These are phyloP conservation scores for Syncerus caffer DNA, from an alignment of 2,797 vertebrate genomes.

Conservation along the genomic window DNA sequence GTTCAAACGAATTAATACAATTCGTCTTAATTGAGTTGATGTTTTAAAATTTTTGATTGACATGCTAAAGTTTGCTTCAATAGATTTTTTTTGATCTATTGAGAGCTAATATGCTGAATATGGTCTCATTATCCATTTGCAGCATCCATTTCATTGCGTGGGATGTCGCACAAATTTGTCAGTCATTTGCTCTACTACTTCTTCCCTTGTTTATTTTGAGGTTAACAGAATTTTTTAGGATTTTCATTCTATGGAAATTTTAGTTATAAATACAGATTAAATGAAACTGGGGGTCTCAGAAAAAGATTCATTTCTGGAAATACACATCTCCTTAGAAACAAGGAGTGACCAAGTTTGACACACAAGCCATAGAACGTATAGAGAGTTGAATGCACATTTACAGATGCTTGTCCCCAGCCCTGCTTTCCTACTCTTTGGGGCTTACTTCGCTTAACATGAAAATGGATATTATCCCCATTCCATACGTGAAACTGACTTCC, in stretches of 20 bases:
- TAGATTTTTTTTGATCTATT: not conserved
- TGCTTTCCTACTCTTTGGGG: not conserved
- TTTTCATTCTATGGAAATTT: not conserved
- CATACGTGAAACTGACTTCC: not conserved
- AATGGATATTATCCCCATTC: not conserved
- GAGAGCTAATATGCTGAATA: not conserved
- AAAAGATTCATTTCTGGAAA: not conserved
- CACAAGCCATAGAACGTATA: not conserved
- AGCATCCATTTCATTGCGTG: not conserved
- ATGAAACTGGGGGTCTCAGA: not conserved
- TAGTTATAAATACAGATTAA: not conserved
- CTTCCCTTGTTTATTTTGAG: not conserved
- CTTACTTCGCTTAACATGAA: not conserved
- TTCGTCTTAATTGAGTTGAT: not conserved
- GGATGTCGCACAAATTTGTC: not conserved
- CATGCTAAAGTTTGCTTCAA: not conserved
- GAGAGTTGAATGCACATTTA: not conserved
- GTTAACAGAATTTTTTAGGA: not conserved
- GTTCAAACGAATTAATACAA: not conserved
- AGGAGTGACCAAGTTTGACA: not conserved
- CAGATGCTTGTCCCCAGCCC: not conserved
- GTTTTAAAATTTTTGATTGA: slow-evolving; percentile 5
- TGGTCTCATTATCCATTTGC: not conserved
- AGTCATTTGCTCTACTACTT: not conserved
- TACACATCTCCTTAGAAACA: not conserved